Conservation (phyloP, 2,888 invertebrate species). For the Ctena decussata region DNA sequence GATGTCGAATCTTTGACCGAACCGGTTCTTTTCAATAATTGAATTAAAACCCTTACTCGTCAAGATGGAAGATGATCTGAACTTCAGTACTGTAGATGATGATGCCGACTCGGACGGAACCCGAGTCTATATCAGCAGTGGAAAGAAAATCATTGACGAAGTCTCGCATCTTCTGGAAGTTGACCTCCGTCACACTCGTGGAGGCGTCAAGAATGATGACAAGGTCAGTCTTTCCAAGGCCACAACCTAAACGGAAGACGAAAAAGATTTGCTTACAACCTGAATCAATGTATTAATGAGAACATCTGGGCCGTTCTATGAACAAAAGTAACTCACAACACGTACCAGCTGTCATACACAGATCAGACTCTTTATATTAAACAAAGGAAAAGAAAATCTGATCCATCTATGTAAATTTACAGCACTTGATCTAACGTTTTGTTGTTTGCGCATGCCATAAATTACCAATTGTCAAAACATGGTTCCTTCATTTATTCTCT, state of each 20-base stretch:
- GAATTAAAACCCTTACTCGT: too few species aligned
- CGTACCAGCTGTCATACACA: too few species aligned
- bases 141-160: constrained; percentile 77
- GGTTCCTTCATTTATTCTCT: too few species aligned
- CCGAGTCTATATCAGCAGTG: constrained; percentile 75
- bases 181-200: constrained; percentile 79
- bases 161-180: constrained; percentile 74
- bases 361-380: too few species aligned
- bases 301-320: not conserved
- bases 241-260: constrained; percentile 22
- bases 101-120: constrained; percentile 77
- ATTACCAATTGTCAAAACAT: too few species aligned
- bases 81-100: constrained; percentile 74
- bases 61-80: constrained; percentile 66
- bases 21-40: too few species aligned
- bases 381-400: too few species aligned
- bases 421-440: too few species aligned
- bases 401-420: too few species aligned
- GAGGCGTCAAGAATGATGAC: constrained; percentile 83
- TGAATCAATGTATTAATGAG: not conserved
- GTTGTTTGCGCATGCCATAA: too few species aligned
- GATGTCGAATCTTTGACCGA: too few species aligned
- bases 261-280: not conserved
- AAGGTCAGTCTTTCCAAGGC: constrained; percentile 70
- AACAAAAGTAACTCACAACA: not conserved